phyloP scores from a whole-genome alignment of 2,888 invertebrate species.

The Dolichomitus sp. region DNA sequence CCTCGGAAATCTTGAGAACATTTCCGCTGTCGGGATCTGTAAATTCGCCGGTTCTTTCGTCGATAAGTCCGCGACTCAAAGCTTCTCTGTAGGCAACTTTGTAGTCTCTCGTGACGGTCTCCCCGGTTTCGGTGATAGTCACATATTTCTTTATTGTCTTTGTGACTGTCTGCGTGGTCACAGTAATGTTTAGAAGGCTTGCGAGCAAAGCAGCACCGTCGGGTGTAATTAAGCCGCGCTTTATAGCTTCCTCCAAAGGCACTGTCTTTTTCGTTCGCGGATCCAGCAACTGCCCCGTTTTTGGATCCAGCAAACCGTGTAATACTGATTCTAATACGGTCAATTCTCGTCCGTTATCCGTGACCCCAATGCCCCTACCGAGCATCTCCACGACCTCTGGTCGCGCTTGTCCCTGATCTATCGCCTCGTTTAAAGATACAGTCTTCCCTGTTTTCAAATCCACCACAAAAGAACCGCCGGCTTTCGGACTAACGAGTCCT shows the following conservation, averaged over 20 bases:
- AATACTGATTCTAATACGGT: slow-evolving; percentile 96
- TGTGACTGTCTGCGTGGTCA: slow-evolving; percentile 95
- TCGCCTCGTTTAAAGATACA: slow-evolving; percentile 93
- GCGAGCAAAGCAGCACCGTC: slow-evolving; percentile 95
- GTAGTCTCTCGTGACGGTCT: slow-evolving; percentile 86
- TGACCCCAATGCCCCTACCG: slow-evolving; percentile 93
- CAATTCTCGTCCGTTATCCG: slow-evolving; percentile 92
- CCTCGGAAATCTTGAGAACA: slow-evolving; percentile 92
- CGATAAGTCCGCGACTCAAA: slow-evolving; percentile 92
- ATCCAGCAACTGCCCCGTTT: slow-evolving; percentile 94
- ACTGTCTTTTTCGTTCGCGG: slow-evolving; percentile 91
- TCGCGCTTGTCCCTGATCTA: slow-evolving; percentile 92
- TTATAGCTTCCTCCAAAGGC: slow-evolving; percentile 95
- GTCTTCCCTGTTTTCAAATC: slow-evolving; percentile 92
- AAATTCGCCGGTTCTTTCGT: slow-evolving; percentile 92
- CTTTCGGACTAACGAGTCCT: slow-evolving; percentile 92
- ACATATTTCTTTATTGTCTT: slow-evolving; percentile 94
- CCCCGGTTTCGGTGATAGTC: slow-evolving; percentile 91
- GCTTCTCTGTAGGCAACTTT: slow-evolving; percentile 93
- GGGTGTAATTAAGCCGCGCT: slow-evolving; percentile 93
- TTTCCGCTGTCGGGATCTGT: slow-evolving; percentile 92
- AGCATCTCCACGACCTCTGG: slow-evolving; percentile 96
- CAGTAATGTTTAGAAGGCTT: slow-evolving; percentile 94
- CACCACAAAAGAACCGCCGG: slow-evolving; percentile 91
- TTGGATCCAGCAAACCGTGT: slow-evolving; percentile 94